These are phyloP conservation scores for Scomber colias DNA, from an alignment of 2,113 vertebrate genomes.

Conservation along the genomic window DNA sequence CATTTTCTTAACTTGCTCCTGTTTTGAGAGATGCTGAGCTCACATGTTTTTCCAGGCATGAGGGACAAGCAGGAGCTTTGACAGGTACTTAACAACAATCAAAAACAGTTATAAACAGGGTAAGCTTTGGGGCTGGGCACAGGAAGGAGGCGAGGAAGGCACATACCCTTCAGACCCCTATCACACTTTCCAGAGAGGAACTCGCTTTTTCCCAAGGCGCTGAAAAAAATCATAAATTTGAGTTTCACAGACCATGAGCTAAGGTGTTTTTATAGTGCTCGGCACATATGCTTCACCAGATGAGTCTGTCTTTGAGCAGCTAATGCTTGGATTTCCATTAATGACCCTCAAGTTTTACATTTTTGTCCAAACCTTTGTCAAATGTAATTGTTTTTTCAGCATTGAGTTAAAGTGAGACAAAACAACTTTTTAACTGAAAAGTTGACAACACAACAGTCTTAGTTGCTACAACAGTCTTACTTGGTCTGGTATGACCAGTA, in stretches of 20 bases:
- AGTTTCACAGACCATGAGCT: constrained; percentile 68
- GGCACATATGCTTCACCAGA: constrained; percentile 52
- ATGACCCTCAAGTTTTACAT: constrained; percentile 6
- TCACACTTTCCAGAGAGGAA: constrained; percentile 82
- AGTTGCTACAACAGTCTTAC: neutral
- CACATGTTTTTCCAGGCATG: constrained; percentile 78
- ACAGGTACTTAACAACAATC: constrained; percentile 83
- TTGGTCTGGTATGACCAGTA: neutral
- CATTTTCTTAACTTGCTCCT: constrained; percentile 46
- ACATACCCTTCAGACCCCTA: constrained; percentile 69
- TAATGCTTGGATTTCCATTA: constrained; percentile 37
- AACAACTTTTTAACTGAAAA: neutral
- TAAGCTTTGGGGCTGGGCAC: constrained; percentile 61
- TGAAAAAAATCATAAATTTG: constrained; percentile 68
- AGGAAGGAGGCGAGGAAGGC: constrained; percentile 70
- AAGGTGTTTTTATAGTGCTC: constrained; percentile 74
- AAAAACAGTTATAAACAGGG: constrained; percentile 79
- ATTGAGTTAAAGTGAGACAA: neutral
- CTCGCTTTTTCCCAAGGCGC: constrained; percentile 64
- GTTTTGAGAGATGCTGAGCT: constrained; percentile 76
- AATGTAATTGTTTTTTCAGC: neutral
- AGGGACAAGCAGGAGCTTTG: constrained; percentile 69
- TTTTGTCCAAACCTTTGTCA: constrained; percentile 8
- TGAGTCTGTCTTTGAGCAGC: constrained; percentile 29
- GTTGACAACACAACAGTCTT: neutral